Base-by-base conservation (phyloP, 2,888 invertebrate species). In the Embidobia sp. region DNA sequence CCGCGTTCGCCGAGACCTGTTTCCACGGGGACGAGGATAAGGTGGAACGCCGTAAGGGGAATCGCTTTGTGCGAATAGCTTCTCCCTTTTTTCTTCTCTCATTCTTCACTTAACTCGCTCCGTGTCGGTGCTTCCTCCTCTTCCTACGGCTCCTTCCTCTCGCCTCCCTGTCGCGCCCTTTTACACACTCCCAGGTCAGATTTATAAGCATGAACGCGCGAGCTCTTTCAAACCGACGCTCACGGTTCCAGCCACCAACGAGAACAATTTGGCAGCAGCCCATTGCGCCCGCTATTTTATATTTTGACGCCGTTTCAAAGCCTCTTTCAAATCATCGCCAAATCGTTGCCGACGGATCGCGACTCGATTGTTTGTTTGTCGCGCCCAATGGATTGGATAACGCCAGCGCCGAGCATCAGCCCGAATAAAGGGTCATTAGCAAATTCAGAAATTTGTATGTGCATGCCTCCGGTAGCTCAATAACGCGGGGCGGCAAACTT, bases 151-250 rank as follows among this genome's bases (percentile, higher is more conserved):
- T 13, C 55, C 76, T 55, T 40, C 44, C 46, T 55, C 46, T 48
- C 37, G 33, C 37, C 26, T 64, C 59, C 55, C 72, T 49, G 63
- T 44, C n/a, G 27, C 53, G 27, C 63, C 46, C 70, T 57, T 61
- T 66, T 57, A 49, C 64, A 67, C 77, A 75, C 80, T 79, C 61
- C 67, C 49, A 80, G 80, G 82, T 80, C 82, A 86, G 87, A 88
- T 87, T 87, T 88, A 87, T 88, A 87, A 86, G 83, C 84, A 83
- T 82, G 82, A 85, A 81, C 83, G 35, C 84, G 35, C 53, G 83
- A 85, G 82, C 83, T 82, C 83, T 85, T 86, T 85, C 83, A 86
- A 81, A 82, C 82, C 78, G 75, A 73, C 77, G 80, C 80, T 79
- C 80, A 59, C 80, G 82, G 82, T 83, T 85, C 82, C 80, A 49